These are phyloP conservation scores for Bedellia somnulentella DNA, from an alignment of 2,888 invertebrate species.

Conservation along the genomic window DNA sequence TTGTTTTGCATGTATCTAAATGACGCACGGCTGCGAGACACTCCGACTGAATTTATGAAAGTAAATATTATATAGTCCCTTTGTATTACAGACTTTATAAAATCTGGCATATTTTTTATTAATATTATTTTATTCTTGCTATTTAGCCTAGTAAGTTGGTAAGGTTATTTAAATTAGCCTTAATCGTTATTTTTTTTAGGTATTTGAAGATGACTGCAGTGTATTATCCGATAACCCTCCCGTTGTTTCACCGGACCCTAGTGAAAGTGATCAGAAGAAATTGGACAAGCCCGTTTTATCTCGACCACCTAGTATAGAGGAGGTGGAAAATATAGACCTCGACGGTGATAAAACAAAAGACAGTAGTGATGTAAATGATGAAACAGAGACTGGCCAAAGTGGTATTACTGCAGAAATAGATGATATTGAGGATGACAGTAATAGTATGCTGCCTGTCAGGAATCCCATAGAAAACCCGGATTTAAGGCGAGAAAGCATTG, in stretches of 20 bases:
- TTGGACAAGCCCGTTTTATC: slow-evolving; percentile 38
- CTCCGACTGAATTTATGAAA: too few species aligned
- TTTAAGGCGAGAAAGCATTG: slow-evolving; percentile 47
- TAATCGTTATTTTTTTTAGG: too few species aligned
- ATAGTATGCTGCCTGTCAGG: slow-evolving; percentile 34
- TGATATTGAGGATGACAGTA: slow-evolving; percentile 45
- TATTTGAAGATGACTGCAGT: slow-evolving; percentile 61
- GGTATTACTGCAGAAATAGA: slow-evolving; percentile 36
- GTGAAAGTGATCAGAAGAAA: slow-evolving; percentile 42
- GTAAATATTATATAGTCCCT: too few species aligned
- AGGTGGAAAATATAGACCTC: slow-evolving; percentile 44
- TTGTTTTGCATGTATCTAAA: too few species aligned
- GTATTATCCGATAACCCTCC: slow-evolving; percentile 59
- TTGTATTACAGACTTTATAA: too few species aligned
- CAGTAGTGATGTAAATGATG: slow-evolving; percentile 45
- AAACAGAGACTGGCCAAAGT: slow-evolving; percentile 59
- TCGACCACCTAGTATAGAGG: slow-evolving; percentile 51
- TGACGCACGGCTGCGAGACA: too few species aligned
- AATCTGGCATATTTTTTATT: too few species aligned
- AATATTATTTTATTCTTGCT: too few species aligned
- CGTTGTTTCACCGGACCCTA: slow-evolving; percentile 48
- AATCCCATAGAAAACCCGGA: slow-evolving; percentile 50
- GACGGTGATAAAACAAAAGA: slow-evolving; percentile 35
- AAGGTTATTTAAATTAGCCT: too few species aligned
- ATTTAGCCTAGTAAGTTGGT: too few species aligned